These are phyloP conservation scores for Patella caerulea DNA, from an alignment of 2,888 invertebrate genomes.

Conservation along the genomic window DNA sequence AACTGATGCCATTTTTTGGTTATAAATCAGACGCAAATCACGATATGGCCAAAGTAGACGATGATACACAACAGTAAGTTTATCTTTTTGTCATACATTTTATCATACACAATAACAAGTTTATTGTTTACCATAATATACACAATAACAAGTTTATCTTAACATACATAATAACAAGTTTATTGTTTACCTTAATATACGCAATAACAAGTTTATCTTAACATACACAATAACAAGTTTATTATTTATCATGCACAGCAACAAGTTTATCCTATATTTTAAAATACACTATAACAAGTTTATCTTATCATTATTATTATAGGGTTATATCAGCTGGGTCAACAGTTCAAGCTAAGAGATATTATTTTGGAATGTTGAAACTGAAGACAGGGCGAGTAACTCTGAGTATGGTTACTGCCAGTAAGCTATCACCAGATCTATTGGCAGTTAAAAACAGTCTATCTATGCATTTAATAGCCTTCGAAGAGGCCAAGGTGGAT, in stretches of 20 bases:
- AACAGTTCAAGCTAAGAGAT: constrained; percentile 84
- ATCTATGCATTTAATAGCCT: constrained; percentile 91
- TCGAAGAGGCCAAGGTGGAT: constrained; percentile 96
- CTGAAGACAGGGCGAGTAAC: constrained; percentile 86
- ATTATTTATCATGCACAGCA: too few species aligned
- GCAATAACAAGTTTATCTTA: too few species aligned
- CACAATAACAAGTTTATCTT: too few species aligned
- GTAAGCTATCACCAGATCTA: constrained; percentile 84
- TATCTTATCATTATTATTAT: constrained; percentile 12
- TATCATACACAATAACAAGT: too few species aligned
- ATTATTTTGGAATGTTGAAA: constrained; percentile 88
- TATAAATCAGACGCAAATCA: constrained; percentile 69
- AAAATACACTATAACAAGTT: too few species aligned
- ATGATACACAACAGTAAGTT: constrained; percentile 41
- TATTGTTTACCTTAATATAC: too few species aligned
- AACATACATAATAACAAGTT: too few species aligned
- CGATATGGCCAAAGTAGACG: constrained; percentile 65
- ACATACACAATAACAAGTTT: too few species aligned
- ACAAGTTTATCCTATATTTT: too few species aligned
- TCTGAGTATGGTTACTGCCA: constrained; percentile 90
- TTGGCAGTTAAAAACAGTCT: constrained; percentile 86
- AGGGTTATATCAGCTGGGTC: constrained; percentile 85
- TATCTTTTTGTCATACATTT: not conserved
- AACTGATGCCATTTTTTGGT: constrained; percentile 76
- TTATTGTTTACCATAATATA: too few species aligned